Evolutionary conservation across 2,113 vertebrate species (phyloP).

Genomic region (Mirounga angustirostris): DNA sequence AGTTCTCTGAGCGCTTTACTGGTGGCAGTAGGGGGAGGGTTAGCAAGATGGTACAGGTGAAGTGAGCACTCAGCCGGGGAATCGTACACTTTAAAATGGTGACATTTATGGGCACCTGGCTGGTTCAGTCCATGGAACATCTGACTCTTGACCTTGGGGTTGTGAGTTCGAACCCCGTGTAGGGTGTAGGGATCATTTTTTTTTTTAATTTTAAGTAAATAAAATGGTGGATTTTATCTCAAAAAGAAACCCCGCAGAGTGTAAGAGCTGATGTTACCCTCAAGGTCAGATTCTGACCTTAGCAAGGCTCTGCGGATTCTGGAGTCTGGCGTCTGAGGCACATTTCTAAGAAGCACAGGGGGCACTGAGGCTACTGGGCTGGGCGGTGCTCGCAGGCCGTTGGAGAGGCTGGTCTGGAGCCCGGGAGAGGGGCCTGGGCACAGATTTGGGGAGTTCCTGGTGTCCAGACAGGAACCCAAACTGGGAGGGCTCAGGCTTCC

Average conservation of each 20-base stretch:
- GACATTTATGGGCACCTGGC: neutral
- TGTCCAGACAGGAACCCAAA: neutral
- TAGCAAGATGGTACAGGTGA: neutral
- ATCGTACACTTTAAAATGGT: neutral
- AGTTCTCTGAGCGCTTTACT: neutral
- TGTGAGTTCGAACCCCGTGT: neutral
- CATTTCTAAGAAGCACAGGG: neutral
- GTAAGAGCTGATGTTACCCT: neutral
- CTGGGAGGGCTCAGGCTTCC: neutral
- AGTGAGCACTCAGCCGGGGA: neutral
- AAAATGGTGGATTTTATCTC: neutral
- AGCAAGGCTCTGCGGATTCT: rapidly evolving
- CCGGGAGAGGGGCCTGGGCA: neutral
- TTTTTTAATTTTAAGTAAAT: neutral
- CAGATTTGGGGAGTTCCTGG: too few relatives aligned
- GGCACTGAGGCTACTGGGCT: neutral
- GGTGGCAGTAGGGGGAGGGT: neutral
- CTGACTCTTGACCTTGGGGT: neutral
- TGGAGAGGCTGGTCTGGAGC: neutral
- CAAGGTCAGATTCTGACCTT: neutral
- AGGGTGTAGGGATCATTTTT: neutral
- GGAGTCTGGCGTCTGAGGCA: neutral
- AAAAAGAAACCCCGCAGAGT: neutral
- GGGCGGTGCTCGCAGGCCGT: neutral
- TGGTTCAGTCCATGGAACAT: neutral